A percentile compares a stretch with the other conserved stretches of the same genome.
Evolutionary conservation across 2,113 vertebrate species (phyloP).

Genomic region (Anhinga rufa): DNA sequence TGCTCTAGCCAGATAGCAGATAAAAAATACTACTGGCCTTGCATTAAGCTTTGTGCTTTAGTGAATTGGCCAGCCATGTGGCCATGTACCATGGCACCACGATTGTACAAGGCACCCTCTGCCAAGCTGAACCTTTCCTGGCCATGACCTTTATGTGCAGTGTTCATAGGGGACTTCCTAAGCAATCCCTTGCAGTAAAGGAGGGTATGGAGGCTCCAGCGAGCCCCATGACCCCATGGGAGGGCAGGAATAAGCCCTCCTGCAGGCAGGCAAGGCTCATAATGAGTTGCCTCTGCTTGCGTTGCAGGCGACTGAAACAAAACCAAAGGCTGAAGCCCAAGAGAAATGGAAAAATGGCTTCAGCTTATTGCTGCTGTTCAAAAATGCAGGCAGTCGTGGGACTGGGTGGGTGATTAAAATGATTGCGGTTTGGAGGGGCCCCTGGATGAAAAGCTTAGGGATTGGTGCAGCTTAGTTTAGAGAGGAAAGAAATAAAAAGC

Average conservation of each 20-base stretch:
- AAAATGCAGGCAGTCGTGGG: neutral
- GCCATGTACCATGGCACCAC: neutral
- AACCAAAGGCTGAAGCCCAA: neutral
- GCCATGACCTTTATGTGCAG: neutral
- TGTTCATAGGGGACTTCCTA: neutral
- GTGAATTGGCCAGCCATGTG: neutral
- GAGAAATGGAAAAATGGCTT: neutral
- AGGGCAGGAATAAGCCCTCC: neutral
- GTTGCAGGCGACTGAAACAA: neutral
- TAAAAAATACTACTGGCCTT: neutral
- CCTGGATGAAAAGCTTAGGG: neutral
- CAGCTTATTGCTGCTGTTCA: neutral
- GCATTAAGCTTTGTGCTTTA: neutral
- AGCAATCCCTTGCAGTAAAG: neutral
- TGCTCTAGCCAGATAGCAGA: neutral
- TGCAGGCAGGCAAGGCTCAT: neutral
- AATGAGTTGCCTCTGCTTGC: neutral
- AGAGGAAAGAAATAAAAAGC: neutral
- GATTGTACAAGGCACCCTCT: neutral
- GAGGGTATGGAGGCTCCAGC: neutral
- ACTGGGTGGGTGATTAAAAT: neutral
- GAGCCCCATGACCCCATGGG: rapidly evolving
- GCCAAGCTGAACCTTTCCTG: neutral
- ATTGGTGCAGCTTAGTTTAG: neutral
- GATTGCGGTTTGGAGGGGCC: neutral